Evolutionary conservation across 2,113 vertebrate species (phyloP).

Genomic region (Glaucidium brasilianum): DNA sequence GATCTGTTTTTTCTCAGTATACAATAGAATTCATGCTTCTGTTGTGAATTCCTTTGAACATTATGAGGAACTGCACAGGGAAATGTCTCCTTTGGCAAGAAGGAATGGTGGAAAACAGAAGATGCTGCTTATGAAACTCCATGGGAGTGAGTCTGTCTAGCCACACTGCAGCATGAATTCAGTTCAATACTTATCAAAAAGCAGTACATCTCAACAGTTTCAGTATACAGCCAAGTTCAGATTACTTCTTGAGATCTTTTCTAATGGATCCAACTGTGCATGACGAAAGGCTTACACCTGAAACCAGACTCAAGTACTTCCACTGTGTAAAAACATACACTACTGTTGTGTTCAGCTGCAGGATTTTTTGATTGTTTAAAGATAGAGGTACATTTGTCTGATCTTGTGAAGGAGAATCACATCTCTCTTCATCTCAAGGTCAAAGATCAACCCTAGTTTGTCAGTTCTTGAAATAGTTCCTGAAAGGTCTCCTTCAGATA

Average conservation of each 20-base stretch:
- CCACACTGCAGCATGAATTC: background rate
- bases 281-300: background rate
- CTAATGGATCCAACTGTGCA: background rate
- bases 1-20: background rate
- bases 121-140: background rate
- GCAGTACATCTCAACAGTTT: background rate
- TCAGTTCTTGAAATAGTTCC: background rate
- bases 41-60: background rate
- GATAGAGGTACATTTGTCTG: background rate
- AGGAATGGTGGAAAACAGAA: background rate
- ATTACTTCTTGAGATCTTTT: constrained; percentile 7
- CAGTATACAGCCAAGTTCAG: background rate
- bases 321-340: background rate
- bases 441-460: background rate
- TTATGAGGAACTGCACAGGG: background rate
- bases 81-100: background rate
- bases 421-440: background rate
- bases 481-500: background rate
- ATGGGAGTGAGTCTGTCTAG: background rate
- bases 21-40: background rate
- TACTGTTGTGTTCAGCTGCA: background rate
- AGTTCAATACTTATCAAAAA: background rate
- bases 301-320: background rate
- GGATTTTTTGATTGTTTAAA: background rate
- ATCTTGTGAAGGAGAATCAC: background rate